Base-by-base conservation (phyloP, 1,140 invertebrate species). In the Sycobia sp. region DNA sequence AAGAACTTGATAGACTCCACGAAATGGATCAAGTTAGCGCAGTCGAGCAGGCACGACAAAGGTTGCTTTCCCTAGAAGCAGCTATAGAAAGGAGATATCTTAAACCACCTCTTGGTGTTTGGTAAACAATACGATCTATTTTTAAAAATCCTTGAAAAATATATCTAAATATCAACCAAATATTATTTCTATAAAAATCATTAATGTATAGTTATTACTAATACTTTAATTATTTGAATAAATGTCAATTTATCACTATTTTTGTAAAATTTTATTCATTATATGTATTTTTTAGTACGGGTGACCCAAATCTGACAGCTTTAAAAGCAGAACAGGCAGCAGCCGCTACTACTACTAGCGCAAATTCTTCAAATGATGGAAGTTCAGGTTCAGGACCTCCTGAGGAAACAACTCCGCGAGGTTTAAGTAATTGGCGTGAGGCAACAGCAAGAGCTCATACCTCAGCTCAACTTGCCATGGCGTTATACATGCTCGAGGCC, bases 31-130 rank as follows among this genome's bases (percentile, higher is more conserved):
- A 84, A 39, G 76, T 85, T 3, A 88, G 89, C 71, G 84, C 84
- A 46, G 84, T 93, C 16, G 85, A 87, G 36, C 80, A 90, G 62
- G 91, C 91, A 1, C 87, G 89, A 62, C 87, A 91, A 65, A 86
- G 93, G 74, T 83, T 98, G 55, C 82, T 93, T 0, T 87, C 89
- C 5, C 82, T 98, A 7, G 95, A 98, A 79, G 87, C 89, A 3
- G 92, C 93, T 56, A 95, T 98, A 54, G 95, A 98, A 77, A 84
- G 94, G 62, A 82, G 96, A 67, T 98, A 98, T 77, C 82, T 98
- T 36, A 96, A 96, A 81, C 94, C 95, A 65, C 96, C 96, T 27
- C 83, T 98, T 18, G 94, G 93, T 49, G 85, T 87, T 65, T 88
- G 84, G 87, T 89, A 81, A 83, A 78, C 54, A 4, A 32, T 7